Conservation (phyloP, 35 echinoderm and acorn worm species). For the Amphiura filiformis region DNA sequence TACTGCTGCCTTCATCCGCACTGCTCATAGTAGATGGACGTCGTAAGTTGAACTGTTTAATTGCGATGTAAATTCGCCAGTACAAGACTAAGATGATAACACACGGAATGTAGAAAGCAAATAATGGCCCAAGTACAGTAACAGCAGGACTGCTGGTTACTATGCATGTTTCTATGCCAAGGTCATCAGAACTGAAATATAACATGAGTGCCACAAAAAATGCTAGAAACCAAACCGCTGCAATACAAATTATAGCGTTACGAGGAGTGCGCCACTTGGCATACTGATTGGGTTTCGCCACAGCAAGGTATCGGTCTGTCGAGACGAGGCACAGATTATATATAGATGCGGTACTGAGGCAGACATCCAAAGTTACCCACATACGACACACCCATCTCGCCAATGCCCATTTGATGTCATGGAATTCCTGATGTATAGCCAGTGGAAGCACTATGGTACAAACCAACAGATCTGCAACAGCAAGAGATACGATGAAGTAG, state of each 20-base stretch:
- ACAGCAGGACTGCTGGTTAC: conserved; percentile 6
- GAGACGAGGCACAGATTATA: conserved; percentile 72
- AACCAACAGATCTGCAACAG: conserved; percentile 52
- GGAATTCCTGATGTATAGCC: conserved; percentile 38
- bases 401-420: conserved; percentile 42
- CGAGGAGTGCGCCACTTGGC: conserved; percentile 45
- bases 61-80: conserved; percentile 31
- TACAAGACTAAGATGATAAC: conserved; percentile 60
- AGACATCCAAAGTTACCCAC: conserved; percentile 63
- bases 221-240: conserved; percentile 51
- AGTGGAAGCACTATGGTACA: conserved; percentile 60
- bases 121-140: neutral
- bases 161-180: neutral
- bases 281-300: conserved; percentile 63
- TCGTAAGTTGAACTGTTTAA: neutral
- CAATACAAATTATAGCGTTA: conserved; percentile 46
- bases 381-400: conserved; percentile 42
- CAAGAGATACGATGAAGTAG: conserved; percentile 77
- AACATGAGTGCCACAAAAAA: conserved; percentile 31
- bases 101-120: conserved; percentile 66
- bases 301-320: conserved; percentile 68
- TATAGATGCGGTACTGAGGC: conserved; percentile 62
- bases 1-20: neutral
- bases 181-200: conserved; percentile 7
- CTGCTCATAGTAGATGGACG: conserved; percentile 10